These are phyloP conservation scores for Leptinotarsa undecemlineata DNA, from an alignment of 1,140 invertebrate species.

Conservation along the genomic window DNA sequence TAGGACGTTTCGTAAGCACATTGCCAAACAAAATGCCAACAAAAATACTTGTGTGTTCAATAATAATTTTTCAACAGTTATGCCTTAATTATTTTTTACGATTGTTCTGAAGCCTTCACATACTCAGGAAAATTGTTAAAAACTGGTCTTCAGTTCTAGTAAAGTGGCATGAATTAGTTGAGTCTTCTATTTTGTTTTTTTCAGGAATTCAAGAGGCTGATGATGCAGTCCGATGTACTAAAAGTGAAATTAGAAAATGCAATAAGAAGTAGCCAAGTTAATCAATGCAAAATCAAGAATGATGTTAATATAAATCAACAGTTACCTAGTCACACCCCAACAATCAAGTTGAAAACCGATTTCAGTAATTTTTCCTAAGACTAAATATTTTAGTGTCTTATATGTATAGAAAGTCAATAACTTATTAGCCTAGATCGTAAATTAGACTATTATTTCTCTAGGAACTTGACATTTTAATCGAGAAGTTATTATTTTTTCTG, in stretches of 20 bases:
- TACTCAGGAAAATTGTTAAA: no score
- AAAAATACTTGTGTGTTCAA: no score
- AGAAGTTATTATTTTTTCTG: neutral
- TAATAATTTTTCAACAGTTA: no score
- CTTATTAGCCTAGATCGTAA: neutral
- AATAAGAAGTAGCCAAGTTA: conserved; percentile 74
- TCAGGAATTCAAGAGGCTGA: conserved; percentile 88
- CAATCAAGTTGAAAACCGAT: conserved; percentile 94
- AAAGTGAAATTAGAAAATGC: conserved; percentile 83
- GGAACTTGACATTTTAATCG: neutral
- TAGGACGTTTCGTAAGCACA: no score
- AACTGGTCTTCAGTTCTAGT: no score
- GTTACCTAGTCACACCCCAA: conserved; percentile 67
- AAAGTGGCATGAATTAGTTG: neutral
- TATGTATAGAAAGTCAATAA: conserved; percentile 8
- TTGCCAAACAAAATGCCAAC: no score
- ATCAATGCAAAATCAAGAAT: conserved; percentile 54
- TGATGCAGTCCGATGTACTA: conserved; percentile 79
- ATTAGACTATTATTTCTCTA: neutral
- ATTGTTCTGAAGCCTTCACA: no score
- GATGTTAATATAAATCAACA: conserved; percentile 55
- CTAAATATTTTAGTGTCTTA: conserved; percentile 1
- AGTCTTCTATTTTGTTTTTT: conserved; percentile 36
- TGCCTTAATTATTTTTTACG: no score
- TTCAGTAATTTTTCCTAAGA: conserved; percentile 87